Evolutionary conservation across 1,140 invertebrate genomes (phyloP).

Genomic region (Spodoptera frugiperda): DNA sequence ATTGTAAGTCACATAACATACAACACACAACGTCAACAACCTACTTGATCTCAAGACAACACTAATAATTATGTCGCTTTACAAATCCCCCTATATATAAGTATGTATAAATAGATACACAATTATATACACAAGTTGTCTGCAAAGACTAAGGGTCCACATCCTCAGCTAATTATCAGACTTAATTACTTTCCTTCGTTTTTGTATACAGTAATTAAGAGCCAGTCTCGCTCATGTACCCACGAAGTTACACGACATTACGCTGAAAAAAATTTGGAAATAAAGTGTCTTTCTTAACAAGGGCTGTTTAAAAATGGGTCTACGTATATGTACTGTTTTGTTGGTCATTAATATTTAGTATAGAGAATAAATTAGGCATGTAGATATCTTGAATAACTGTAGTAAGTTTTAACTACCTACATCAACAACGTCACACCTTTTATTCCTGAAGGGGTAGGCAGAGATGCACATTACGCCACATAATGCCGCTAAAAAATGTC

Average conservation of each 20-base stretch:
- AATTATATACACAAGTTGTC: conserved; percentile 15
- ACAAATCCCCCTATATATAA: not conserved
- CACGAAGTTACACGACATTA: not conserved
- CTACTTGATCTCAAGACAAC: no score
- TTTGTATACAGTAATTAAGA: conserved; percentile 49
- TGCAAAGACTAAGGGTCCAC: conserved; percentile 27
- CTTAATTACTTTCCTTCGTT: conserved; percentile 51
- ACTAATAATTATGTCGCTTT: no score
- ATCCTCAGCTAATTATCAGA: conserved; percentile 47
- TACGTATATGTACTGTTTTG: no score
- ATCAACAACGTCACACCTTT: no score
- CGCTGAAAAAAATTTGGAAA: not conserved
- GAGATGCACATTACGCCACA: no score
- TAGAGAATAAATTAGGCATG: no score
- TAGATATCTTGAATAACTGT: no score
- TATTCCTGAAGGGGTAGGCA: no score
- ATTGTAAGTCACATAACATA: not conserved
- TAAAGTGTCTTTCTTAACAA: not conserved
- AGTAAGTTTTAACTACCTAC: no score
- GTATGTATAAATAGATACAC: not conserved
- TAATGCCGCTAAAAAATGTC: no score
- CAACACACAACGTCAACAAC: not conserved
- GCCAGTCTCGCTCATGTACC: conserved; percentile 2
- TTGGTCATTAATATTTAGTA: no score
- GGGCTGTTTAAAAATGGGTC: not conserved